Percentiles rank a stretch among this genome's conserved stretches.
Conservation (phyloP, 30 jellyfish, hydroid and myxozoan genomes). For the Nemopilema nomurai region DNA sequence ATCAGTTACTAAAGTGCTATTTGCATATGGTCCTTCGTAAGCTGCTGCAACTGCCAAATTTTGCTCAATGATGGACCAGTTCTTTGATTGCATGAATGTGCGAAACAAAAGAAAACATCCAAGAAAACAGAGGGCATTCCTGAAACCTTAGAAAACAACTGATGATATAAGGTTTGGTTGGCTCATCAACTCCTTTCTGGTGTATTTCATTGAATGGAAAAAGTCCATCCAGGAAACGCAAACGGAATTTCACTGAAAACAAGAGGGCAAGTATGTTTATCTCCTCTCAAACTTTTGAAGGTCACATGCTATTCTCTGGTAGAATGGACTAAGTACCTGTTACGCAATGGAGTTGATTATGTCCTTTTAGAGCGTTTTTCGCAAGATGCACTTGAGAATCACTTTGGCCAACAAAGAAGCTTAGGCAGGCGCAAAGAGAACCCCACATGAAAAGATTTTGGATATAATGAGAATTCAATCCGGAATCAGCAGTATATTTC, state of each 20-base stretch:
- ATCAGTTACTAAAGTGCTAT: slow-evolving; percentile 38
- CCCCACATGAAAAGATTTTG: slow-evolving; percentile 6
- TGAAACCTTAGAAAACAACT: slow-evolving; percentile 47
- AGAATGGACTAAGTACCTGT: slow-evolving; percentile 34
- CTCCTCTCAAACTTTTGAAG: slow-evolving; percentile 46
- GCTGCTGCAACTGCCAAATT: slow-evolving; percentile 62
- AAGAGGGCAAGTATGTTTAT: slow-evolving; percentile 43
- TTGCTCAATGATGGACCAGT: slow-evolving; percentile 63
- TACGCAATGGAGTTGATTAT: slow-evolving; percentile 29
- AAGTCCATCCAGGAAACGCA: slow-evolving; percentile 21
- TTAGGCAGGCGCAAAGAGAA: slow-evolving; percentile 38
- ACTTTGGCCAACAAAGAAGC: slow-evolving; percentile 41
- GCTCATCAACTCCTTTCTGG: neutral
- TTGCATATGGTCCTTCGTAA: slow-evolving; percentile 57
- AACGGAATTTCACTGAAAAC: slow-evolving; percentile 5
- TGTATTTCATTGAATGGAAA: slow-evolving; percentile 23
- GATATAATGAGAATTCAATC: slow-evolving; percentile 36
- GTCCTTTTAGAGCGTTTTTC: slow-evolving; percentile 37
- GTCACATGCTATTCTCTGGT: slow-evolving; percentile 36
- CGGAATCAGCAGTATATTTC: slow-evolving; percentile 14
- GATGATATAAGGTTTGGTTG: slow-evolving; percentile 45
- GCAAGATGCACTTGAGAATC: slow-evolving; percentile 30
- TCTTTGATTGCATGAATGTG: slow-evolving; percentile 38
- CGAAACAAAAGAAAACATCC: slow-evolving; percentile 17
- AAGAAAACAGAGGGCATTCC: slow-evolving; percentile 37